Conservation (phyloP, 2,797 vertebrate genomes). For the Uromys caudimaculatus region DNA sequence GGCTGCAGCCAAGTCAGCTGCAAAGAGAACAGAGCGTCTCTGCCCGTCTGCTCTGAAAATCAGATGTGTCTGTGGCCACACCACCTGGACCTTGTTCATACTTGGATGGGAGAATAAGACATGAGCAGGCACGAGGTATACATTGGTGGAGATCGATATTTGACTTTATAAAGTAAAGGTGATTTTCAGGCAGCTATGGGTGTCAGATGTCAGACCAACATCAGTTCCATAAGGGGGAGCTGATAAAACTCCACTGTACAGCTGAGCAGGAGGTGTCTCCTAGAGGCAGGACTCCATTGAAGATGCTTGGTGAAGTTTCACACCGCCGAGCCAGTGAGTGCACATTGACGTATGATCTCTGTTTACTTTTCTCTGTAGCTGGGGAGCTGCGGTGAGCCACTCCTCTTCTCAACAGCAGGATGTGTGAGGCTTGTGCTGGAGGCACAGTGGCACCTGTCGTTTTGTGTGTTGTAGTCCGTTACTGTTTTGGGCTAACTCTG, state of each 20-base stretch:
- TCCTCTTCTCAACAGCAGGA: conserved; percentile 7
- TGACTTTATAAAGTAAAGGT: conserved; percentile 7
- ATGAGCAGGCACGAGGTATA: neutral
- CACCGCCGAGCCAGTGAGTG: conserved; percentile 32
- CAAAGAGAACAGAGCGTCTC: neutral
- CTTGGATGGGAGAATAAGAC: neutral
- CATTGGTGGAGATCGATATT: neutral
- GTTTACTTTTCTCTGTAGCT: conserved; percentile 65
- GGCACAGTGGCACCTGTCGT: conserved; percentile 35
- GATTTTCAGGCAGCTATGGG: conserved; percentile 21
- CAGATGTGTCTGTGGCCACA: too few species aligned
- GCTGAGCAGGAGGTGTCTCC: conserved; percentile 14
- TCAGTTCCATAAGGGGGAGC: conserved; percentile 69
- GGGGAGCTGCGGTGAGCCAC: conserved; percentile 58
- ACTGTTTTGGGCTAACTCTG: conserved; percentile 12
- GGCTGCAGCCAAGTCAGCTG: neutral
- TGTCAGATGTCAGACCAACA: neutral
- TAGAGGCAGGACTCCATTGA: conserved; percentile 55
- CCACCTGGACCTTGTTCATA: neutral
- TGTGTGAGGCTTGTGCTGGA: neutral
- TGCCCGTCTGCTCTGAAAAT: neutral
- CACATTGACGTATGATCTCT: conserved; percentile 11
- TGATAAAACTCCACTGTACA: neutral
- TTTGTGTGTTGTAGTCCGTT: neutral
- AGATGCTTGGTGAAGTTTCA: conserved; percentile 32